Base-by-base conservation (phyloP, 2,888 invertebrate species). In the Ochropleura plecta region DNA sequence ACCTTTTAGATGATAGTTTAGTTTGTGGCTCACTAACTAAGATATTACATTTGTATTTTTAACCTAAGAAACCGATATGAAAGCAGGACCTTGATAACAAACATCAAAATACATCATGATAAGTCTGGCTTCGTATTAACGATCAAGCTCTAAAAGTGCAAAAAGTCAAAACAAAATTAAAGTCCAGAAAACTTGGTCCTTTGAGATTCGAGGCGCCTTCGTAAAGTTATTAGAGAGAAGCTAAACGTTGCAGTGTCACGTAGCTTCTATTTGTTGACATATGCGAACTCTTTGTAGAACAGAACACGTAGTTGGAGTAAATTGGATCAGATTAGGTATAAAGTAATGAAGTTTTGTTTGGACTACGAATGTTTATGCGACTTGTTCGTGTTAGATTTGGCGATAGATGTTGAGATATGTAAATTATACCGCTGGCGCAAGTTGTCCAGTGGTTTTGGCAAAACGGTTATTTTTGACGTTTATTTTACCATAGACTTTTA, bases 261-360 rank as follows among this genome's bases (percentile, higher is more conserved):
- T 81, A 81, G 40, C n/a, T 20, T 46, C 71, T 71, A 84, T 86
- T 83, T 73, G 71, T 80, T 73, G 75, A 70, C 76, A n/a, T n/a
- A 73, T 66, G 59, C 68, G 64, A 76, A 81, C 64, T 82, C 72
- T 69, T 84, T 76, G 68, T 46, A 68, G 51, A 66, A 81, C 85
- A 59, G 65, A 70, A 59, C 82, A 82, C 82, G 82, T 84, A 30
- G 57, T n/a, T n/a, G 12, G 42, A 42, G 76, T 63, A 72, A 75
- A 83, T 82, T 79, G 84, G 84, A 83, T 83, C 69, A 74, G 80
- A 79, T 81, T 79, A 79, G 69, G 42, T 75, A 46, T 57, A 69
- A 83, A 74, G 83, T 78, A 81, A 78, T 73, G 70, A 79, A 79
- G 48, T 63, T 71, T 78, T 83, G 70, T 79, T 73, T 46, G 20